These are phyloP conservation scores for Bellardia pandia DNA, from an alignment of 2,888 invertebrate species.

Conservation along the genomic window DNA sequence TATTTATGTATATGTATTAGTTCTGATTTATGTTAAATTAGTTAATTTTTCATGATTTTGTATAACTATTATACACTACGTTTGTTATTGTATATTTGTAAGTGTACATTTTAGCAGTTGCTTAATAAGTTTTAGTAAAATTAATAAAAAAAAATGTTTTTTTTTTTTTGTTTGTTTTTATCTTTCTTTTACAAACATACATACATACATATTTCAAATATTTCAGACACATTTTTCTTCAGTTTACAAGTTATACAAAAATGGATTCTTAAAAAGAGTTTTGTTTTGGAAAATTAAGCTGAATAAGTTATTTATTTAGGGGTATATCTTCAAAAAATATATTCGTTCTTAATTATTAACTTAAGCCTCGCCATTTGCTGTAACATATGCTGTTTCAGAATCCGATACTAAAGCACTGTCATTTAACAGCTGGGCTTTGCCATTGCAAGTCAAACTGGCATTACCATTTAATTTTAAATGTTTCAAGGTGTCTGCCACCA, in stretches of 20 bases:
- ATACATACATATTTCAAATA: background rate
- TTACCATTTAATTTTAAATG: conserved; percentile 68
- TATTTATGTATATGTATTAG: background rate
- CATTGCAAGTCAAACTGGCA: conserved; percentile 43
- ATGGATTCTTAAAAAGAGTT: background rate
- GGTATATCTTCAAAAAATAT: conserved; percentile 26
- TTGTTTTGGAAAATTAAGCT: background rate
- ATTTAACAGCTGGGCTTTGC: conserved; percentile 26
- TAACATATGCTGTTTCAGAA: conserved; percentile 3
- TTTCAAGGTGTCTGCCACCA: conserved; percentile 43
- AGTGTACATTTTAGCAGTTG: too few relatives aligned
- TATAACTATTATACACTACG: too few relatives aligned
- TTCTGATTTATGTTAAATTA: too few relatives aligned
- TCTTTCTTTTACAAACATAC: background rate
- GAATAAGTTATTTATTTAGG: too few relatives aligned
- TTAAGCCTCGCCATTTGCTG: conserved; percentile 39
- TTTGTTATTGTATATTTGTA: too few relatives aligned
- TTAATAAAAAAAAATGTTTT: background rate
- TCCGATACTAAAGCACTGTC: conserved; percentile 47
- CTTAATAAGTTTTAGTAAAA: too few relatives aligned
- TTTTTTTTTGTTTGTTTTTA: background rate
- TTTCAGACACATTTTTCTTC: conserved; percentile 10
- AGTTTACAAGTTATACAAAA: conserved; percentile 23
- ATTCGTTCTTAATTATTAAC: background rate
- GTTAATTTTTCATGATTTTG: too few relatives aligned